Percentiles rank a stretch among this genome's conserved stretches.
Evolutionary conservation across 2,888 invertebrate genomes (phyloP).

Genomic region (Thymelicus acteon): DNA sequence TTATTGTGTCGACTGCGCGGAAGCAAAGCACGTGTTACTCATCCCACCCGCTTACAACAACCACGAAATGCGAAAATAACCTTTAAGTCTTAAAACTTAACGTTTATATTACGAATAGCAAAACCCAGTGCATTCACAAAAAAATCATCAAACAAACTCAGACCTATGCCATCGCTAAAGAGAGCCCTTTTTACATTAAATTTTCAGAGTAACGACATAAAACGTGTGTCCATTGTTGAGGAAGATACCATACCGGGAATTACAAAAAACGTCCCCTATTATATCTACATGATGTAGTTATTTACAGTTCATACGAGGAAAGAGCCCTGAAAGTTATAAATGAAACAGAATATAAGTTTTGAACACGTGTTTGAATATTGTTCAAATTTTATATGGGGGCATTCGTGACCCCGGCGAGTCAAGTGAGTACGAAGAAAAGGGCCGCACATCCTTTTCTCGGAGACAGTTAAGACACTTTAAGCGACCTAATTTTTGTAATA

Average conservation of each 20-base stretch:
- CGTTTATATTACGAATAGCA: constrained; percentile 42
- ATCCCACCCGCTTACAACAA: constrained; percentile 54
- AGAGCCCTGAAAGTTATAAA: constrained; percentile 32
- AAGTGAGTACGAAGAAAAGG: neutral
- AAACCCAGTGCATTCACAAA: constrained; percentile 35
- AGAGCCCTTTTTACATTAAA: constrained; percentile 50
- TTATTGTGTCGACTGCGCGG: constrained; percentile 70
- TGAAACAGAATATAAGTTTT: constrained; percentile 20
- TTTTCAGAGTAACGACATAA: constrained; percentile 45
- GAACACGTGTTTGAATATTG: constrained; percentile 21
- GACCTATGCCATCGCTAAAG: constrained; percentile 46
- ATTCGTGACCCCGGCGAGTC: too few relatives aligned
- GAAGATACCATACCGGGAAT: constrained; percentile 53
- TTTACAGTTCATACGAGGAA: constrained; percentile 39
- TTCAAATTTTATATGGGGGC: neutral
- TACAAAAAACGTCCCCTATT: constrained; percentile 45
- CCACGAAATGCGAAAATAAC: constrained; percentile 46
- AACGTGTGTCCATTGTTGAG: constrained; percentile 51
- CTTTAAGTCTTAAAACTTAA: constrained; percentile 48
- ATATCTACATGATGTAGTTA: constrained; percentile 40
- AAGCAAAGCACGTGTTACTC: constrained; percentile 75
- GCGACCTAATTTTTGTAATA: constrained; percentile 4
- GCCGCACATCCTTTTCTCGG: neutral
- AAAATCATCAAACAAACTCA: constrained; percentile 40
- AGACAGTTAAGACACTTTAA: constrained; percentile 2